Percentiles rank a stretch among this genome's conserved stretches.
Conservation (phyloP, 2,888 invertebrate genomes). For the Melieria omissa region DNA sequence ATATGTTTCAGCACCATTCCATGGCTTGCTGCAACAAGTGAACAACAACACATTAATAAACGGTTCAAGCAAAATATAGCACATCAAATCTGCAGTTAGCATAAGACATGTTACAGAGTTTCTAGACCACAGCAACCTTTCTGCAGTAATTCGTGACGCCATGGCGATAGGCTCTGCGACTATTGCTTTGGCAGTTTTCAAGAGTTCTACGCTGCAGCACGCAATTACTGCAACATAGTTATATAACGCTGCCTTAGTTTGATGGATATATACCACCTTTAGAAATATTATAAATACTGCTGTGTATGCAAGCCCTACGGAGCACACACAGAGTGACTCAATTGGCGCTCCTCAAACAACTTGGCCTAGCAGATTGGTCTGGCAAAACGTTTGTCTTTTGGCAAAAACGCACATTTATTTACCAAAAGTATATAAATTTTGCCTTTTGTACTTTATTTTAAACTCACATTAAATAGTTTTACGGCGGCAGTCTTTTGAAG, state of each 20-base stretch:
- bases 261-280: not conserved
- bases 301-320: conserved; percentile 18
- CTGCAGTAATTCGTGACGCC: conserved; percentile 24
- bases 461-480: not conserved
- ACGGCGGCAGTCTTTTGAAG: no score
- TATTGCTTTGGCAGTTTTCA: conserved; percentile 52
- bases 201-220: conserved; percentile 53
- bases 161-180: conserved; percentile 41
- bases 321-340: not conserved
- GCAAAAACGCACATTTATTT: conserved; percentile 27
- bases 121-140: conserved; percentile 36
- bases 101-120: conserved; percentile 26
- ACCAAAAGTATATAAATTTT: conserved; percentile 43
- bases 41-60: conserved; percentile 5
- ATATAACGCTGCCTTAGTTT: conserved; percentile 52
- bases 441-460: conserved; percentile 12
- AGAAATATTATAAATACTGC: not conserved
- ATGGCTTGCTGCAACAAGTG: conserved; percentile 15
- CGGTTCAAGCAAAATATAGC: not conserved
- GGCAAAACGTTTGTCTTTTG: conserved; percentile 48
- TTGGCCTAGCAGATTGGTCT: conserved; percentile 35
- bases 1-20: not conserved
- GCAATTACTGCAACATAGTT: conserved; percentile 50
- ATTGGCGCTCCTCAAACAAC: conserved; percentile 9
- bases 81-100: not conserved